Conservation (phyloP, 2,888 invertebrate species). For the Caenorhabditis sp. region DNA sequence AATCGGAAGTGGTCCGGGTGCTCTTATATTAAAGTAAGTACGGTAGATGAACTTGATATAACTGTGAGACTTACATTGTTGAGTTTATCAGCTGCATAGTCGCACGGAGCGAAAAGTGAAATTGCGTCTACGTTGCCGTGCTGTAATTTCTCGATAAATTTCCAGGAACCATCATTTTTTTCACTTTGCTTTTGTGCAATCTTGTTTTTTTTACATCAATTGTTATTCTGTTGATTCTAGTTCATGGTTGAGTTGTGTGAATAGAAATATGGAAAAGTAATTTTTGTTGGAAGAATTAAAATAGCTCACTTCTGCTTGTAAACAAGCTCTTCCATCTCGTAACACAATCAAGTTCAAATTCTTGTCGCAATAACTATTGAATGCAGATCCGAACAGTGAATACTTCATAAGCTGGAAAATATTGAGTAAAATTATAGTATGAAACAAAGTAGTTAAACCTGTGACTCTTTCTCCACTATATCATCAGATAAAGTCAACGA, state of each 20-base stretch:
- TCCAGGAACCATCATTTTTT: too few relatives aligned
- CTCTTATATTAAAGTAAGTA: too few relatives aligned
- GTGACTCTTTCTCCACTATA: slow-evolving; percentile 31
- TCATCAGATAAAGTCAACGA: slow-evolving; percentile 24
- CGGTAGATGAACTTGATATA: slow-evolving; percentile 7
- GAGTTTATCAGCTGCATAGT: slow-evolving; percentile 20
- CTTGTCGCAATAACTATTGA: slow-evolving; percentile 39
- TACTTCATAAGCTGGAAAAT: slow-evolving; percentile 39
- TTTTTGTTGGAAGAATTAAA: too few relatives aligned
- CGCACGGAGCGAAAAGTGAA: slow-evolving; percentile 43
- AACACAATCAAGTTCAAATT: slow-evolving; percentile 39
- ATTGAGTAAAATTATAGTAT: neutral
- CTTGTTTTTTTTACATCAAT: too few relatives aligned
- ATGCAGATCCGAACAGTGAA: slow-evolving; percentile 34
- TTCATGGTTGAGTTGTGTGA: too few relatives aligned
- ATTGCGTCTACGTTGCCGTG: slow-evolving; percentile 62
- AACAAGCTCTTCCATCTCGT: slow-evolving; percentile 40
- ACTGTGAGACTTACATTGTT: neutral
- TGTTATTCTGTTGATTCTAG: too few relatives aligned
- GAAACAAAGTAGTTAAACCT: slow-evolving; percentile 14
- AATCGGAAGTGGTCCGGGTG: too few relatives aligned
- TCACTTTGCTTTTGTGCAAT: too few relatives aligned
- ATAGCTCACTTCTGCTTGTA: slow-evolving; percentile 39
- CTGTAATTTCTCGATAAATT: too few relatives aligned
- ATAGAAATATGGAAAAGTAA: too few relatives aligned